Base-by-base conservation (phyloP, 2,113 vertebrate species). In the Ursus arctos region DNA sequence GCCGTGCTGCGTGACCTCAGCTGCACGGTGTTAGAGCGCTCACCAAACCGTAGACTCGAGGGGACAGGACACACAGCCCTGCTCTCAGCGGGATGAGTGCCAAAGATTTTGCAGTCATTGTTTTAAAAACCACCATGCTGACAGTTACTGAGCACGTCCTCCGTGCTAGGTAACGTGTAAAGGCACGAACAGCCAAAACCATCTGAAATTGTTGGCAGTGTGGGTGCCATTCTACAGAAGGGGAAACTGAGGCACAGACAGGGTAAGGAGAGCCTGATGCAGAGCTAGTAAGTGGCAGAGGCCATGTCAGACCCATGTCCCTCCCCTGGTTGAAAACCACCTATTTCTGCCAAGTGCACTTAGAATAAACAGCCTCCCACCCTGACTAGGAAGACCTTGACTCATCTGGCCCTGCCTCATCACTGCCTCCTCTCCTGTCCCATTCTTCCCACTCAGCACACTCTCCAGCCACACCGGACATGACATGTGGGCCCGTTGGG, bases 401-500 rank as follows among this genome's bases (percentile, higher is more conserved):
- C 19, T 40, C 55, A 18, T 7, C 43, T 31, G 88, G 47, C 76
- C 59, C 24, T 2, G 4, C 57, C 53, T 43, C 4, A 0, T 59
- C 57, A 24, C 40, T 8, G 10, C 49, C n/a, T 24, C 61, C 47
- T 16, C 84, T 28, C 33, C 33, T n/a, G 55, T 11, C 11, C 81
- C 33, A 0, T 8, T 16, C 53, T 49, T n/a, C 14, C 81, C 9
- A 16, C 43, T 51, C 33, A 6, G 7, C 6, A 3, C 55, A 6
- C 22, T 40, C 53, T 11, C 19, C n/a, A 43, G 82, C 47, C 13
- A 10, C 14, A 4, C 12, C 1, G 92, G 43, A 33, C 47, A 36
- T 0, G 8, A 26, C 40, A 4, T 1, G 0, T 4, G 0, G 4
- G 36, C 7, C 55, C 18, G 0, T 11, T 4, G 9, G 53, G 40